Conservation (phyloP, 1,140 invertebrate genomes). For the Nasonia giraulti region DNA sequence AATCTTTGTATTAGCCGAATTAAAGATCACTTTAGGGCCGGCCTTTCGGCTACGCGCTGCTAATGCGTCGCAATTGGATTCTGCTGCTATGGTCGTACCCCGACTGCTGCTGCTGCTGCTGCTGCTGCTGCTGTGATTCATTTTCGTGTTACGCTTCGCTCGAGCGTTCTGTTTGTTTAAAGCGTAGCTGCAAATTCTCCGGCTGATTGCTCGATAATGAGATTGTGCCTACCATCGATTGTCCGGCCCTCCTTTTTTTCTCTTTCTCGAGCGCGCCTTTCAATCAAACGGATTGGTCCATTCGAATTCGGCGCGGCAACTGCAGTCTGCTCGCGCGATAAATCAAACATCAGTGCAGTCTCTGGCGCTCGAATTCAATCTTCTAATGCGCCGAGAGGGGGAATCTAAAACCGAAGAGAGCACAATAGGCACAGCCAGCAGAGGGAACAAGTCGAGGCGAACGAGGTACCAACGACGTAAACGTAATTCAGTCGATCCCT, state of each 20-base stretch:
- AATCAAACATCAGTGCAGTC: not conserved
- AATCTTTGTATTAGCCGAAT: constrained; percentile 24
- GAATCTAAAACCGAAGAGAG: not conserved
- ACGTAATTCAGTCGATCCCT: constrained; percentile 13
- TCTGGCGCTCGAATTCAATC: not conserved
- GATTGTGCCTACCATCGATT: not conserved
- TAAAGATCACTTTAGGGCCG: constrained; percentile 42
- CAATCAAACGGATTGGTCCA: no score
- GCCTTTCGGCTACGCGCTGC: constrained; percentile 16
- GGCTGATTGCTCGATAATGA: not conserved
- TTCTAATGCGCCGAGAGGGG: not conserved
- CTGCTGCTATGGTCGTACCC: not conserved
- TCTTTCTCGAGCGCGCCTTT: no score
- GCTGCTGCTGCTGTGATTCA: not conserved
- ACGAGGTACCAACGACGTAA: not conserved
- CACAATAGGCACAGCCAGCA: not conserved
- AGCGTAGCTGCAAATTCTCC: not conserved
- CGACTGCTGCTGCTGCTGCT: constrained; percentile 14
- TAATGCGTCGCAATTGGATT: constrained; percentile 14
- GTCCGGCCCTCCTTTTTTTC: not conserved
- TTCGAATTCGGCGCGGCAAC: no score
- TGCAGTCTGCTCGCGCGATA: not conserved
- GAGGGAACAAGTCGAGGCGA: not conserved
- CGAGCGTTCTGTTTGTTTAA: not conserved
- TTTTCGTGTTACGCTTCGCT: constrained; percentile 9